These are phyloP conservation scores for Lynx canadensis DNA, from an alignment of 2,113 vertebrate species.

Conservation along the genomic window DNA sequence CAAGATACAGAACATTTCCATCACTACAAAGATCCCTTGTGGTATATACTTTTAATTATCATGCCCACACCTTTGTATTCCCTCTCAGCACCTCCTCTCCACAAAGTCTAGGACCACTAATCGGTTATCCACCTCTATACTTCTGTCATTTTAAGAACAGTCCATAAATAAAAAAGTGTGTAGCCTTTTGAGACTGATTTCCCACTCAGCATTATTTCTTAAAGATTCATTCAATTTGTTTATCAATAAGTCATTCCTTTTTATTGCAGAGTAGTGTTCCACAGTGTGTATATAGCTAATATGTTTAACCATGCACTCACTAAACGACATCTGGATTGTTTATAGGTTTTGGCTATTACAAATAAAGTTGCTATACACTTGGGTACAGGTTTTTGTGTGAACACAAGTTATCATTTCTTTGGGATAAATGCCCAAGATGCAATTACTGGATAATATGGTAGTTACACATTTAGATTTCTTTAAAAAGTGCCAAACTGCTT, in stretches of 20 bases:
- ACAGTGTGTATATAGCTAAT: neutral
- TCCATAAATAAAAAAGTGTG: neutral
- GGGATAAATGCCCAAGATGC: neutral
- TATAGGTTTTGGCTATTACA: neutral
- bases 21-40: neutral
- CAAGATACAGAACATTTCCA: neutral
- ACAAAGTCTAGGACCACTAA: neutral
- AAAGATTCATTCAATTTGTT: neutral
- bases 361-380: neutral
- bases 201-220: neutral
- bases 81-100: neutral
- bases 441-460: neutral
- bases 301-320: neutral
- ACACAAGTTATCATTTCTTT: neutral
- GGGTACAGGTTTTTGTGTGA: neutral
- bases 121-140: neutral
- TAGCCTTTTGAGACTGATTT: neutral
- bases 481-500: neutral
- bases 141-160: neutral
- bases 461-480: neutral
- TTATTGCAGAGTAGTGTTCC: neutral
- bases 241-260: neutral
- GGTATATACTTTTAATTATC: neutral
- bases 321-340: neutral
- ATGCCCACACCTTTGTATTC: neutral